Evolutionary conservation across 1,140 invertebrate genomes (phyloP), one percentile per base, ranked within the genome.

Genomic region (Diorhabda elongata): DNA sequence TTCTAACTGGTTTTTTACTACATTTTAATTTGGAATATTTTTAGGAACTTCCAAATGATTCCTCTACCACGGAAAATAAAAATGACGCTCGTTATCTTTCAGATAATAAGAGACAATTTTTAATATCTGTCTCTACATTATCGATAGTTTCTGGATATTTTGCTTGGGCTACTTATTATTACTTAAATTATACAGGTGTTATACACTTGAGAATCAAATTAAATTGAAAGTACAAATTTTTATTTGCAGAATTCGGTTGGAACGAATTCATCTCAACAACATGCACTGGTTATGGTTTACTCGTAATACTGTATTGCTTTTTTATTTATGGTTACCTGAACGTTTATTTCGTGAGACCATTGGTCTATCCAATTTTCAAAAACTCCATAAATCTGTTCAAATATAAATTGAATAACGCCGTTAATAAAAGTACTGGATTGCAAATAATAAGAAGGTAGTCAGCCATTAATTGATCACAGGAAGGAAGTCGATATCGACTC

Each of bases 261-360:
- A 70, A 77, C 3, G 72, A 79, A 2, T 66, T 78, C n/a, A 65
- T 62, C n/a, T 41, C 69, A 5, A 74, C 73, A 2, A 90, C 86
- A 73, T 92, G 91, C 73, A 71, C 87, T 64, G 92, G 92, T 2
- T 89, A 92, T 73, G 91, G 91, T 59, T 86, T 92, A 77, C 80
- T 95, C 2, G 78, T 93, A 6, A 84, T 93, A 7, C 73, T 94
- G 0, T 81, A 90, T 2, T 75, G 79, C 41, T 82, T 92, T 44
- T 78, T 85, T 41, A 90, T 92, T 72, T 81, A 87, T 67, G 83
- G 84, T 11, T 61, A 92, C 8, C 76, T 92, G 41, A 93, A 94
- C 77, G 88, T 85, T 71, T 73, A 84, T 11, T 71, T 92, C 3
- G 78, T 92, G 44, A 90, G 90, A 78, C 85, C 82, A 43, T 87